Conservation (phyloP, 1,140 invertebrate species). For the Halictus rubicundus region DNA sequence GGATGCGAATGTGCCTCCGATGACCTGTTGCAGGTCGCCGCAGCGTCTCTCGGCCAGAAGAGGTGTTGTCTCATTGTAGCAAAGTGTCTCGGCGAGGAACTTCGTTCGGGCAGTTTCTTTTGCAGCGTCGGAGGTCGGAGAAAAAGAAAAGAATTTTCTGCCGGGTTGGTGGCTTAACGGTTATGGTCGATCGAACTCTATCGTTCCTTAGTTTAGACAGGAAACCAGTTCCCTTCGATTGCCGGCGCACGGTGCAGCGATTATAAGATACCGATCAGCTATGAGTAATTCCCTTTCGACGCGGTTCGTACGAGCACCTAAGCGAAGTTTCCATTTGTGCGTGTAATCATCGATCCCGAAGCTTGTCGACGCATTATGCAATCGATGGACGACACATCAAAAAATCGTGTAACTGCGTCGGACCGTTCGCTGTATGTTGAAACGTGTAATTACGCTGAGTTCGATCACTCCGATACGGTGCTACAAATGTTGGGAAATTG, state of each 20-base stretch:
- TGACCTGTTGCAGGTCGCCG: too few species aligned
- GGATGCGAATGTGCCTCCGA: too few species aligned
- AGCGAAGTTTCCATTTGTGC: too few species aligned
- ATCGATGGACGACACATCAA: too few species aligned
- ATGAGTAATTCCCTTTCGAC: constrained; percentile 12
- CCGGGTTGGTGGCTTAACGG: constrained; percentile 38
- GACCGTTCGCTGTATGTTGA: too few species aligned
- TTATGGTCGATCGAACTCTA: constrained; percentile 32
- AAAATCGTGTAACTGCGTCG: too few species aligned
- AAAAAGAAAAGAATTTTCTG: constrained; percentile 34
- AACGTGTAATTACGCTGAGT: too few species aligned
- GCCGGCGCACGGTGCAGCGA: constrained; percentile 1
- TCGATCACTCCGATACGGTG: too few species aligned
- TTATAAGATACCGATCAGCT: neutral
- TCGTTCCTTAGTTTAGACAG: constrained; percentile 40
- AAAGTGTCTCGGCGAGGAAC: neutral
- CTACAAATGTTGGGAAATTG: too few species aligned
- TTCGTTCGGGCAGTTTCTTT: neutral
- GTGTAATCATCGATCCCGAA: too few species aligned
- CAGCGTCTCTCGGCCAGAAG: neutral
- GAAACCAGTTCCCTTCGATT: constrained; percentile 41
- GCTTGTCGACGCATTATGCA: too few species aligned
- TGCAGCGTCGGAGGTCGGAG: neutral
- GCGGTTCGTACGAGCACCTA: neutral
- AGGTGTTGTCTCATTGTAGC: neutral